Conservation (phyloP, 2,888 invertebrate species). For the Coecobrya sp. region DNA sequence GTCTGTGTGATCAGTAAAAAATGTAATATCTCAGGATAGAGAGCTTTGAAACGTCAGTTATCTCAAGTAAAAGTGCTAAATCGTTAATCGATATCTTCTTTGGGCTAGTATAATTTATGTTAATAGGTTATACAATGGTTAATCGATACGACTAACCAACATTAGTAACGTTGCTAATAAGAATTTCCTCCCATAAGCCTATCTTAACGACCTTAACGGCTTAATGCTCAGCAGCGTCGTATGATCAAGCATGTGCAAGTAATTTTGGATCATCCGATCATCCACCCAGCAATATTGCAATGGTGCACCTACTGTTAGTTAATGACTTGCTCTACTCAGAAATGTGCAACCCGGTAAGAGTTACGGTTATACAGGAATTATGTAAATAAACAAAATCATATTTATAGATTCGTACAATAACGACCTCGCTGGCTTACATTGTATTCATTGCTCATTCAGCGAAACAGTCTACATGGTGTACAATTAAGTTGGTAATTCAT, state of each 20-base stretch:
- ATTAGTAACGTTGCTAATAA: not conserved
- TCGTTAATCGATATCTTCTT: not conserved
- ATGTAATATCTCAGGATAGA: not conserved
- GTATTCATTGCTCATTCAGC: not conserved
- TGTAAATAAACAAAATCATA: conserved; percentile 9
- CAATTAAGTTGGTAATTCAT: not conserved
- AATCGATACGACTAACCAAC: conserved; percentile 1
- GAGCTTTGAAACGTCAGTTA: not conserved
- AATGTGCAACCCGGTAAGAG: not conserved
- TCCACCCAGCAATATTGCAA: not conserved
- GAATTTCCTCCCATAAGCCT: not conserved
- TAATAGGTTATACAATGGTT: not conserved
- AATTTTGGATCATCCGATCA: not conserved
- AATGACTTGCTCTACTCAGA: not conserved
- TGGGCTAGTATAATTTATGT: not conserved
- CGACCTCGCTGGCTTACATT: not conserved
- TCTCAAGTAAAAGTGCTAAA: not conserved
- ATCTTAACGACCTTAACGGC: not conserved
- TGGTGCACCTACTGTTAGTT: not conserved
- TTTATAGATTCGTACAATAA: not conserved
- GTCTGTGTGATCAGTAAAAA: no score
- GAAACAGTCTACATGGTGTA: not conserved
- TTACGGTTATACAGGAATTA: not conserved
- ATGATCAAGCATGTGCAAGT: not conserved
- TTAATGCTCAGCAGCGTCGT: not conserved